Conservation (phyloP, 2,113 vertebrate species). For the Dipodomys ordii region DNA sequence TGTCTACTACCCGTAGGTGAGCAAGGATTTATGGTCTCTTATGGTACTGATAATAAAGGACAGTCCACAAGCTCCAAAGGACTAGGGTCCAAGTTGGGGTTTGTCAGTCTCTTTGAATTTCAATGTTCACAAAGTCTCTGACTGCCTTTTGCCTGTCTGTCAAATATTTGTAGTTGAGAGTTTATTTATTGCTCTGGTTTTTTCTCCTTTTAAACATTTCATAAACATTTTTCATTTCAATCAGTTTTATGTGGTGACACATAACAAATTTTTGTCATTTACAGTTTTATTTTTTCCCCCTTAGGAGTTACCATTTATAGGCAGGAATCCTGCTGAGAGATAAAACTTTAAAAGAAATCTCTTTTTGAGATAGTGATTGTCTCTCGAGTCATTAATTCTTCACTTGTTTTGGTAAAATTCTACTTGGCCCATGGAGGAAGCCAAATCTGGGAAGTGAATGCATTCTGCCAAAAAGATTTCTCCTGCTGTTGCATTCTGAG, state of each 20-base stretch:
- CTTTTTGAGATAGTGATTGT: not conserved
- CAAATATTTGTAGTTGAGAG: not conserved
- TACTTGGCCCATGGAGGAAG: no score
- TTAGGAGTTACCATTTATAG: not conserved
- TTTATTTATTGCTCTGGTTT: not conserved
- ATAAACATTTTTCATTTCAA: not conserved
- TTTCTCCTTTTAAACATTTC: not conserved
- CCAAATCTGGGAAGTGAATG: not conserved
- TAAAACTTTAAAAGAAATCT: not conserved
- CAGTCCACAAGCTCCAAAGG: not conserved
- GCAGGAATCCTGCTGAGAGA: not conserved
- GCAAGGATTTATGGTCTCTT: fast-evolving
- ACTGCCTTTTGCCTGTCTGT: not conserved
- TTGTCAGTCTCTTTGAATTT: not conserved
- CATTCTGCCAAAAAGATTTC: not conserved
- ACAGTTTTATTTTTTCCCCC: not conserved
- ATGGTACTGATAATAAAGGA: fast-evolving
- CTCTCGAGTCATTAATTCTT: not conserved
- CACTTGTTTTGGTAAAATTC: not conserved
- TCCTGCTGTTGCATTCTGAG: constrained; percentile 3
- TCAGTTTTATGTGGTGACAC: not conserved
- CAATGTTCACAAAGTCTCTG: not conserved
- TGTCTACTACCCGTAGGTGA: not conserved
- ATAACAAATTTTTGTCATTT: not conserved
- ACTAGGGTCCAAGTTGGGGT: not conserved